Evolutionary conservation across 2,797 vertebrate genomes (phyloP), one percentile per base, ranked within the genome.

Genomic region (Phoxinus dragarum): DNA sequence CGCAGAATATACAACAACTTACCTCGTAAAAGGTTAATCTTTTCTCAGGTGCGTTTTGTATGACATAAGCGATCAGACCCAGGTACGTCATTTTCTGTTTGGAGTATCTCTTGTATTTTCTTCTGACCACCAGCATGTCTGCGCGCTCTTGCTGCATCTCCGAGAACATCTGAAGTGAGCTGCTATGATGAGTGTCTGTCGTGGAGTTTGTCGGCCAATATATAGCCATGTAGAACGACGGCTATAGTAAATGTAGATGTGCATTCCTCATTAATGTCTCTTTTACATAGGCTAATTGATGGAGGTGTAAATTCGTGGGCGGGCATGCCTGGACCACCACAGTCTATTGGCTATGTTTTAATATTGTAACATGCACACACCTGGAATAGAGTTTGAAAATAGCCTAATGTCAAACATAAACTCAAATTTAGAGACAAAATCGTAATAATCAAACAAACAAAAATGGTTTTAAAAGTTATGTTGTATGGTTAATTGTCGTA

Each of bases 51-150:
- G 71, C 11, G 36, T 34, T 80, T 40, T 68, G 36, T n/a, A 81
- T 81, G 23, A 54, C 14, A 67, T 47, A 40, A 5, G 79, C 78
- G 27, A 81, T 86, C 42, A 86, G 66, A n/a, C 74, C 82, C n/a
- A 84, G 74, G 75, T 84, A 84, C 1, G 82, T 84, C 66, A 71
- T 71, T 27, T 78, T 84, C n/a, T 69, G 66, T 71, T 84, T 84
- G 74, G 52, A 78, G 66, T 84, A 76, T 54, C 59, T 84, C 44
- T 36, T 84, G 82, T 84, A 78, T 69, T 84, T 84, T 61, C 74
- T 78, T 19, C 66, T 56, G 27, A 44, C 38, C 47, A 71, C 49
- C 47, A 59, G 4, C 82, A 69, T 78, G 47, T 61, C 74, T 16
- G 47, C 47, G 34, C 64, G 11, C 52, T 59, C 36, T 19, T 8